Percentiles rank a stretch among this genome's conserved stretches.
These are phyloP conservation scores for Zenarchopterus dispar DNA, from an alignment of 2,797 vertebrate species.

Conservation along the genomic window DNA sequence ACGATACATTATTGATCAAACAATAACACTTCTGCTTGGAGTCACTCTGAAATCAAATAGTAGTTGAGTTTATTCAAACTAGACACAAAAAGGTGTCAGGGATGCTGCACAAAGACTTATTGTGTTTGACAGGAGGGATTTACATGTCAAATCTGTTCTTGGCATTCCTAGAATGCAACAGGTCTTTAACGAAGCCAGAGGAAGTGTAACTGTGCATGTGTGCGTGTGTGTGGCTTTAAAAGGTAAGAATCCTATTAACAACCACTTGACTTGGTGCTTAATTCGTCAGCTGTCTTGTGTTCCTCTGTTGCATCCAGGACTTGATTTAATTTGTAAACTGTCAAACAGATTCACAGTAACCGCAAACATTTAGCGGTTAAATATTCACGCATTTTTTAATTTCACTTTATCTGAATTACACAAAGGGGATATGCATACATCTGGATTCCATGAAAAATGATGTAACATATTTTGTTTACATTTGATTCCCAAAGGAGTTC, in stretches of 20 bases:
- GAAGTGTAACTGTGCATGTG: not conserved
- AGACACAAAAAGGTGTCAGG: not conserved
- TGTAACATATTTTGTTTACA: too few species aligned
- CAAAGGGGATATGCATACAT: too few species aligned
- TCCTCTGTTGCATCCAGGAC: not conserved
- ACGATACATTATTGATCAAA: not conserved
- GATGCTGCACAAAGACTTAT: conserved; percentile 7
- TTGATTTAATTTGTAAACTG: conserved; percentile 2
- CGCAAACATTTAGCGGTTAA: not conserved
- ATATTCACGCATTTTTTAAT: too few species aligned
- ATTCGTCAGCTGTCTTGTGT: conserved; percentile 32
- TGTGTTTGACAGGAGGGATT: conserved; percentile 43
- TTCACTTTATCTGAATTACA: too few species aligned
- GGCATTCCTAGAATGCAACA: conserved; percentile 42
- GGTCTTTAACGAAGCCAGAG: conserved; percentile 22
- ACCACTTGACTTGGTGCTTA: conserved; percentile 33
- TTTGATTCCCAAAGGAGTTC: too few species aligned
- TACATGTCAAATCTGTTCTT: conserved; percentile 58
- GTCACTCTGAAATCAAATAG: not conserved
- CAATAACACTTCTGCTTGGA: not conserved
- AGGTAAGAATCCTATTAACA: conserved; percentile 65
- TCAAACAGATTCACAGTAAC: not conserved
- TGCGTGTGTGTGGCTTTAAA: conserved; percentile 33
- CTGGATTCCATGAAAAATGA: too few species aligned
- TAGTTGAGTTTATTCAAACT: not conserved